Evolutionary conservation across 2,113 vertebrate species (phyloP).

Genomic region (Oryzias celebensis): DNA sequence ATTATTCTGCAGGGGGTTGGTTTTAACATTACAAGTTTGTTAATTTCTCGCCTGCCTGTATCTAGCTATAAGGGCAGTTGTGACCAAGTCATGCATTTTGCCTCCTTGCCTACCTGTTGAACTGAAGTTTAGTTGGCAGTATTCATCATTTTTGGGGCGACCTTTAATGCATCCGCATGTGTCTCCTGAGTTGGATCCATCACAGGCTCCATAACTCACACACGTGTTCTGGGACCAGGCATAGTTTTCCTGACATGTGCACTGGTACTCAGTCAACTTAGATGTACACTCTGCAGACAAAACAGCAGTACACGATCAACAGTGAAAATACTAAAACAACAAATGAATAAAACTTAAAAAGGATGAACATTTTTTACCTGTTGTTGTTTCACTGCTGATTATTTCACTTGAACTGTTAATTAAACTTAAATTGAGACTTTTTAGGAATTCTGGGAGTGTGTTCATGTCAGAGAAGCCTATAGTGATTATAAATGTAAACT

Average conservation of each 20-base stretch:
- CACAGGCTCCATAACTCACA: constrained; percentile 8
- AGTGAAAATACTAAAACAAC: not conserved
- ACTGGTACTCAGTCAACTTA: constrained; percentile 8
- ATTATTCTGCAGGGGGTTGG: too few species aligned
- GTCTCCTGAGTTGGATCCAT: not conserved
- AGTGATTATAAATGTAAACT: constrained; percentile 9
- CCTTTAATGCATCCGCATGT: constrained; percentile 41
- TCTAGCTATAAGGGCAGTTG: too few species aligned
- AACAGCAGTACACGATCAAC: not conserved
- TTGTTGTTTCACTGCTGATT: constrained; percentile 12
- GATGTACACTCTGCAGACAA: constrained; percentile 22
- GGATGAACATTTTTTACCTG: constrained; percentile 12
- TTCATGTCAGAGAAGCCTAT: constrained; percentile 1
- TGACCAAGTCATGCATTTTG: too few species aligned
- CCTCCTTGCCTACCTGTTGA: constrained; percentile 8
- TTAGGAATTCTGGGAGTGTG: not conserved
- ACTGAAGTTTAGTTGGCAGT: constrained; percentile 14
- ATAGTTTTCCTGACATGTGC: constrained; percentile 29
- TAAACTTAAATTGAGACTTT: not conserved
- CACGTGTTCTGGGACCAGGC: constrained; percentile 35
- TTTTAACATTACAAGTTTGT: too few species aligned
- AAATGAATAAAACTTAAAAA: not conserved
- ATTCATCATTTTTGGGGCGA: constrained; percentile 16
- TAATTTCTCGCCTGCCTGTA: too few species aligned
- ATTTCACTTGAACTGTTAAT: not conserved